Base-by-base conservation (phyloP, 2,888 invertebrate genomes). In the Rhodophaea formosa region DNA sequence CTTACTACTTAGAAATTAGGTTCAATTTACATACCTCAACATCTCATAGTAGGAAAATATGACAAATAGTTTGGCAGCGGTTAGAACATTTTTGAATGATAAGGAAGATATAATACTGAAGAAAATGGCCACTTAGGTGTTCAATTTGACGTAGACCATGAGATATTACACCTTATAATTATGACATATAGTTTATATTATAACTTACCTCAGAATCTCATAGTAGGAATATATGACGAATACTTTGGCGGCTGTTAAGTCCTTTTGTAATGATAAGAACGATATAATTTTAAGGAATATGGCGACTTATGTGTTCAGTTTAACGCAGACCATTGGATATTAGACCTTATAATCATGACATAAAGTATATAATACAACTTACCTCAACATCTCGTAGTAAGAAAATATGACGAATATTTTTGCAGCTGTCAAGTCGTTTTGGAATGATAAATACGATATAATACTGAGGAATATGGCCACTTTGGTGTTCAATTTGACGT, bases 141-240 rank as follows among this genome's bases (percentile, higher is more conserved):
- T 95, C 60, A 96, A 94, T 56, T 96, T 93, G 0, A 95, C 95
- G 67, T n/a, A n/a, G n/a, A n/a, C n/a, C 95, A 95, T 0, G 95
- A 95, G 72, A 94, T 92, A 95, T 92, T 0, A 95, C 92, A 0
- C 95, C 95, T 46, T 94, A 91, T 0, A 95, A 92, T 80, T 94
- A 94, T 0, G 94, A 93, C 62, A 94, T 94, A n/a, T n/a, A n/a
- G n/a, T n/a, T n/a, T n/a, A n/a, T n/a, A n/a, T n/a, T n/a, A n/a
- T n/a, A n/a, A n/a, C n/a, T n/a, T n/a, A n/a, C n/a, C n/a, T n/a
- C n/a, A n/a, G n/a, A n/a, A n/a, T n/a, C 69, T 96, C 96, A 75
- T 96, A 97, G 67, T 96, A 95, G 0, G 97, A 94, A 30, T 96
- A 95, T 42, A 96, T 93, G 8, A 96, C 95, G 77, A 96, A 97